Evolutionary conservation across 2,888 invertebrate species (phyloP).

Genomic region (Unio delphinus): DNA sequence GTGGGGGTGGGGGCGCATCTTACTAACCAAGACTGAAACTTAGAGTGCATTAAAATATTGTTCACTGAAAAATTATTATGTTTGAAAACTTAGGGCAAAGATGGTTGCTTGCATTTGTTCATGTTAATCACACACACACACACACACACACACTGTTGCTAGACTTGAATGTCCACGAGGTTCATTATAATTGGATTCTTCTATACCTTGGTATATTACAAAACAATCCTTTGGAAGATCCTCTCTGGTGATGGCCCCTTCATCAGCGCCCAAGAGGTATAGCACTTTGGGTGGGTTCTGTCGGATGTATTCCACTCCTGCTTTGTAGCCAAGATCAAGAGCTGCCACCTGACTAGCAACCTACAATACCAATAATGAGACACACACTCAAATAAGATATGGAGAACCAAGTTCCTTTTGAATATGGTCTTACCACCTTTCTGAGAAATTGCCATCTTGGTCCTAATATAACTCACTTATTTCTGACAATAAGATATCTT

Average conservation of each 20-base stretch:
- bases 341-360: constrained; percentile 84
- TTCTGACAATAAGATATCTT: too few relatives aligned
- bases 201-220: constrained; percentile 82
- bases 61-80: too few relatives aligned
- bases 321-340: constrained; percentile 92
- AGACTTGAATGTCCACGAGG: not conserved
- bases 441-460: too few relatives aligned
- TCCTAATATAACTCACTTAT: too few relatives aligned
- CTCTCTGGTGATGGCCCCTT: constrained; percentile 82
- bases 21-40: too few relatives aligned
- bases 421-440: too few relatives aligned
- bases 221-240: constrained; percentile 86
- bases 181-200: not conserved
- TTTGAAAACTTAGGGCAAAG: not conserved
- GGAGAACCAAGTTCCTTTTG: not conserved
- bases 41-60: too few relatives aligned
- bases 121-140: not conserved
- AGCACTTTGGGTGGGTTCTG: constrained; percentile 82
- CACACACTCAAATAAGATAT: not conserved
- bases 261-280: constrained; percentile 95
- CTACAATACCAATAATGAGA: constrained; percentile 37
- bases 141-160: not conserved
- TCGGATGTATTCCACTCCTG: constrained; percentile 78
- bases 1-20: too few relatives aligned
- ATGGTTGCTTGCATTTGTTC: not conserved